Evolutionary conservation across 2,888 invertebrate species (phyloP).

Genomic region (Margaritifera margaritifera): DNA sequence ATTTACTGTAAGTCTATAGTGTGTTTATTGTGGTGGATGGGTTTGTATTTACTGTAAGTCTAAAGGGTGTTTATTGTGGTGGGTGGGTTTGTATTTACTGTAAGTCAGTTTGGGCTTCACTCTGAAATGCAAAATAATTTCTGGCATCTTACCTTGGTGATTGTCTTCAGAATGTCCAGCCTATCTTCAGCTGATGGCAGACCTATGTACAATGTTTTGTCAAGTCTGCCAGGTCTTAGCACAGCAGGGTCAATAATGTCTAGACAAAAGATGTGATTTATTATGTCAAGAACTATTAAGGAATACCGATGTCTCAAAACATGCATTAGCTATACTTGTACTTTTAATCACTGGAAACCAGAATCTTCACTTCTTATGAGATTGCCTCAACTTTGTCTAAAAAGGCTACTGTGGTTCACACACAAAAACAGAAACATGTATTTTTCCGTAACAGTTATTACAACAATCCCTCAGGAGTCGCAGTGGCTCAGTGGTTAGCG

Average conservation of each 20-base stretch:
- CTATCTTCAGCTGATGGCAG: slow-evolving; percentile 87
- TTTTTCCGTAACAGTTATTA: too few relatives aligned
- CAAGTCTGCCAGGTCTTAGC: slow-evolving; percentile 82
- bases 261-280: slow-evolving; percentile 34
- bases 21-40: not conserved
- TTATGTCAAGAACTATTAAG: too few relatives aligned
- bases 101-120: not conserved
- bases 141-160: slow-evolving; percentile 82
- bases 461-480: too few relatives aligned
- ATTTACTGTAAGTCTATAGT: too few relatives aligned
- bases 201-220: slow-evolving; percentile 68
- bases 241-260: slow-evolving; percentile 97
- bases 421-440: too few relatives aligned
- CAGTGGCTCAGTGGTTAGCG: too few relatives aligned
- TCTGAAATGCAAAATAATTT: not conserved
- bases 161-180: slow-evolving; percentile 88
- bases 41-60: not conserved
- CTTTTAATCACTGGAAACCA: too few relatives aligned
- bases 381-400: too few relatives aligned
- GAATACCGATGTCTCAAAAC: too few relatives aligned
- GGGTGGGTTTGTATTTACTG: not conserved
- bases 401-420: too few relatives aligned
- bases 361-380: too few relatives aligned
- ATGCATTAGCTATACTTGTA: too few relatives aligned
- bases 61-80: not conserved